Conservation (phyloP, 2,113 vertebrate species). For the Megaceryle torquata region DNA sequence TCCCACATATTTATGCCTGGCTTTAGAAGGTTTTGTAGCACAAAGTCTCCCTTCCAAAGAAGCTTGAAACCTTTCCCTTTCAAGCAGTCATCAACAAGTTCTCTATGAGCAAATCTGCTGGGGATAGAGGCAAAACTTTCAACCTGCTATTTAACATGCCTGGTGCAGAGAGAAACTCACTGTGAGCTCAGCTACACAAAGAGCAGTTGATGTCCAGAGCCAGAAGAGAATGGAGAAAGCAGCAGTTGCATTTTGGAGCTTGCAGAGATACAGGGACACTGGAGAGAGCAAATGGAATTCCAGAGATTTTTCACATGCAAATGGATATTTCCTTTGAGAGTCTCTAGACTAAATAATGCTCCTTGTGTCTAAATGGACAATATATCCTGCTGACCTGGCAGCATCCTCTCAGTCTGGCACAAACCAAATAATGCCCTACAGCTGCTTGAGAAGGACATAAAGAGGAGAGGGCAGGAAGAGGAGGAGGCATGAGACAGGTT, state of each 20-base stretch:
- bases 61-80: background rate
- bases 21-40: too few relatives aligned
- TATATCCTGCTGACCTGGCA: constrained; percentile 29
- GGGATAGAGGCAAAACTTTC: background rate
- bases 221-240: background rate
- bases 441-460: background rate
- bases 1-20: background rate
- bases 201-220: background rate
- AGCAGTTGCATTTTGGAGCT: background rate
- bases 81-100: background rate
- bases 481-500: background rate
- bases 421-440: background rate
- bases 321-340: constrained; percentile 70
- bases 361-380: constrained; percentile 38
- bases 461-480: background rate
- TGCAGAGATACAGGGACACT: background rate
- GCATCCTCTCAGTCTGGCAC: background rate
- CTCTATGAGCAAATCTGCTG: background rate
- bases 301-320: constrained; percentile 71
- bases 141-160: background rate
- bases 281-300: constrained; percentile 60
- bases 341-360: constrained; percentile 75
- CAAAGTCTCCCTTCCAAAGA: background rate
- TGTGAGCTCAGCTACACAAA: background rate
- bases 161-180: background rate